phyloP scores from a whole-genome alignment of 1,140 invertebrate genomes.

The Trigoniulus corallinus region DNA sequence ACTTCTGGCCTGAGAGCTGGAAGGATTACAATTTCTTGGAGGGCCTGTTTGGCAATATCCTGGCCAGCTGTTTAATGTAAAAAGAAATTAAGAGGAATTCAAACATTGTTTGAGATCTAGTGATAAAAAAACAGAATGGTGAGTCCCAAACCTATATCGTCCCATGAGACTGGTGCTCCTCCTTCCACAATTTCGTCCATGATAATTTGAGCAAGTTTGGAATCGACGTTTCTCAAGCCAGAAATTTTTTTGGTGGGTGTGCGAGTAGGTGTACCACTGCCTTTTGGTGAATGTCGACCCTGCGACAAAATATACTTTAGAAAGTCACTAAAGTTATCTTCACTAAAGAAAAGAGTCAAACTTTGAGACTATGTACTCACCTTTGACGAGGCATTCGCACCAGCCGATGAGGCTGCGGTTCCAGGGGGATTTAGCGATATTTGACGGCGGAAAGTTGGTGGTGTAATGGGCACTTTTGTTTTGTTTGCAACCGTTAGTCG shows the following conservation, averaged over 20 bases:
- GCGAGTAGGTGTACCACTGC: slow-evolving; percentile 4
- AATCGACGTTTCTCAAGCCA: slow-evolving; percentile 41
- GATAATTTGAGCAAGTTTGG: slow-evolving; percentile 62
- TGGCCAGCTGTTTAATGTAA: slow-evolving; percentile 42
- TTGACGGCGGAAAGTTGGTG: background rate
- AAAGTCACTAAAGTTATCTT: too few relatives aligned
- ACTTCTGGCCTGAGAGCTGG: slow-evolving; percentile 85
- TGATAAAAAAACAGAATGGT: background rate
- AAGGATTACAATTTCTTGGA: slow-evolving; percentile 94
- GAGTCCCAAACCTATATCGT: slow-evolving; percentile 58
- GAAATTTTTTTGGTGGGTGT: slow-evolving; percentile 1
- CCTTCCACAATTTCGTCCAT: slow-evolving; percentile 59
- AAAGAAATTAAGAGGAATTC: too few relatives aligned
- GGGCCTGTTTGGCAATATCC: slow-evolving; percentile 63
- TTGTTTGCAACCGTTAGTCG: background rate
- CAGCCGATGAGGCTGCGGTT: too few relatives aligned
- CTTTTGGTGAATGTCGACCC: slow-evolving; percentile 1
- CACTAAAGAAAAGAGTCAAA: too few relatives aligned
- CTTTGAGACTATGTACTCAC: too few relatives aligned
- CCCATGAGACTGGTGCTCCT: slow-evolving; percentile 68
- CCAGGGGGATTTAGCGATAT: background rate
- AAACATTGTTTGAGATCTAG: background rate
- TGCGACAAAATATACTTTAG: slow-evolving; percentile 1
- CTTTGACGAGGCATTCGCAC: too few relatives aligned
- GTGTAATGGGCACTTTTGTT: background rate